Base-by-base conservation (phyloP, 2,888 invertebrate species). In the Phortica magna region DNA sequence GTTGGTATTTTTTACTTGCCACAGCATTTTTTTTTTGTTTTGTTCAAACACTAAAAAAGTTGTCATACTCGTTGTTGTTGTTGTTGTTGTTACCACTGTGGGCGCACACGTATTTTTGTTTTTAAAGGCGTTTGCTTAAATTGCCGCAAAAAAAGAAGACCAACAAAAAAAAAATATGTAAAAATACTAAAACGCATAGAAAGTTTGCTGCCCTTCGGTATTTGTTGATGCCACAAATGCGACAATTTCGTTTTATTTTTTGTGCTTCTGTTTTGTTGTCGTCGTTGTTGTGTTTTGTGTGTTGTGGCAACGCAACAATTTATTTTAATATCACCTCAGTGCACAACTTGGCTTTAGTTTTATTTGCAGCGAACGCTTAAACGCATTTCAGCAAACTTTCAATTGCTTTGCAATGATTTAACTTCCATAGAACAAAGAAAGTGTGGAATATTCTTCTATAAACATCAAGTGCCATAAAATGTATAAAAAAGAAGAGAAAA, bases 261-360 rank as follows among this genome's bases (percentile, higher is more conserved):
- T 72, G 57, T 67, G 59, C 42, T 55, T n/a, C n/a, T n/a, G n/a
- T n/a, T n/a, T n/a, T n/a, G n/a, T n/a, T n/a, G n/a, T n/a, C n/a
- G n/a, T n/a, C n/a, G 19, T 67, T 74, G 76, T 17, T 64, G 72
- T 42, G n/a, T n/a, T n/a, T n/a, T n/a, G n/a, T 64, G 42, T 73
- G n/a, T 71, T 43, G 12, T 14, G 72, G 14, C 68, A 43, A 9
- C 68, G 68, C 68, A 68, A 43, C 79, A 80, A 80, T 82, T 80
- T 79, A 80, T 79, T 80, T 80, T 78, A 81, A 79, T 80, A 80
- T 80, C 77, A 81, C 78, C 80, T 80, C 75, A 61, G 76, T 31
- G 31, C 31, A 31, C 31, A 31, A 31, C 31, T 31, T 31, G 31
- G 31, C 31, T 31, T 31, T 31, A 31, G 31, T 31, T 31, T 31